These are phyloP conservation scores for Melanerpes aurifrons DNA, from an alignment of 2,113 vertebrate species.

Conservation along the genomic window DNA sequence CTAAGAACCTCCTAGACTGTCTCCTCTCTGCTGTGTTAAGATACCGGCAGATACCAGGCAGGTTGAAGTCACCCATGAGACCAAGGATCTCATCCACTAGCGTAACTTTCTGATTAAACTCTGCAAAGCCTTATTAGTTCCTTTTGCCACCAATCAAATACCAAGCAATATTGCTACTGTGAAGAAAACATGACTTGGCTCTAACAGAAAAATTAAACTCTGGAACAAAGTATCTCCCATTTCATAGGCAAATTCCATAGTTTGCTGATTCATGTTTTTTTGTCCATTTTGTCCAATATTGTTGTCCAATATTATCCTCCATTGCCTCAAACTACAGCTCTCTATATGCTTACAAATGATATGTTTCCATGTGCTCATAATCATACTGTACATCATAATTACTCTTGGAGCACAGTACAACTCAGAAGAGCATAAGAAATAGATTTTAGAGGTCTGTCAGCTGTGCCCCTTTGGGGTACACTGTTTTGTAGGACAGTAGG, in stretches of 20 bases:
- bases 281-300: too few relatives aligned
- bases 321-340: neutral
- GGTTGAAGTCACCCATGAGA: too few relatives aligned
- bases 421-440: neutral
- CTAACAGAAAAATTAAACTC: conserved; percentile 2
- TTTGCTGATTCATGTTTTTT: neutral
- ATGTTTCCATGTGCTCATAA: neutral
- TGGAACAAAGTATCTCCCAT: neutral
- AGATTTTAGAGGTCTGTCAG: neutral
- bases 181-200: neutral
- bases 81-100: neutral
- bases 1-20: too few relatives aligned
- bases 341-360: neutral
- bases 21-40: too few relatives aligned
- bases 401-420: neutral
- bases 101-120: neutral
- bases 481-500: neutral
- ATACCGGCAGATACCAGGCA: too few relatives aligned
- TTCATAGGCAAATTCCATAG: neutral
- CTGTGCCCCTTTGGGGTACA: neutral
- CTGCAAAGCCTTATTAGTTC: neutral
- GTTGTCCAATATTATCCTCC: neutral
- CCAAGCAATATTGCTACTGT: neutral
- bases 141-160: neutral
- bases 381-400: neutral